Base-by-base conservation (phyloP, 2,113 vertebrate species). In the Parus major region DNA sequence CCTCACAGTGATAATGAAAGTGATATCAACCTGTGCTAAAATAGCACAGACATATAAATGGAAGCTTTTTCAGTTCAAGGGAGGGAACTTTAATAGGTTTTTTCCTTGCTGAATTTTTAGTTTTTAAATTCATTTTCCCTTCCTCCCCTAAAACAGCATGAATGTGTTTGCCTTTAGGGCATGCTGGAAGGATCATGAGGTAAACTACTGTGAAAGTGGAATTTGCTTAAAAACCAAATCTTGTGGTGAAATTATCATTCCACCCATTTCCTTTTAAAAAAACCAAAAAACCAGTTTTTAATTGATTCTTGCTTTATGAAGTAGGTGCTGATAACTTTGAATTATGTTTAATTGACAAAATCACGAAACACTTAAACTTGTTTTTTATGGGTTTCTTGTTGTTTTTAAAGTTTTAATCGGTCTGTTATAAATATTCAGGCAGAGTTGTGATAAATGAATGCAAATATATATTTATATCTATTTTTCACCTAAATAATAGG, bases 61-160 rank as follows among this genome's bases (percentile, higher is more conserved):
- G 33, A 28, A 50, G 33, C 27, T 60, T 0, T 31, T 47, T 59
- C 15, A 60, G 31, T 63, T 66, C 5, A 65, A 56, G 21, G 33
- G 8, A 55, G 10, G 10, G 15, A 59, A 42, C 11, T 59, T 39
- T n/a, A 25, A 17, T 18, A 49, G 5, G 0, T 2, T 24, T 69
- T 85, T 46, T 29, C 29, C 39, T 83, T 80, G 7, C 4, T 80
- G 33, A 85, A 61, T 49, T 57, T 35, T 72, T 84, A 22, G 29
- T 31, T 91, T 80, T 80, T 19, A 60, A 80, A 88, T 31, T 36
- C 11, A 20, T 55, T 21, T 8, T 70, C 21, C 16, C 5, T 94
- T 88, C 19, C 15, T 55, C 33, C 11, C 66, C 39, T 66, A 42
- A 86, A 93, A 65, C 19, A 78, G 0, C 19, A 29, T 46, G 33